phyloP scores from a whole-genome alignment of 2,113 vertebrate species.

The Gallinago undulata region DNA sequence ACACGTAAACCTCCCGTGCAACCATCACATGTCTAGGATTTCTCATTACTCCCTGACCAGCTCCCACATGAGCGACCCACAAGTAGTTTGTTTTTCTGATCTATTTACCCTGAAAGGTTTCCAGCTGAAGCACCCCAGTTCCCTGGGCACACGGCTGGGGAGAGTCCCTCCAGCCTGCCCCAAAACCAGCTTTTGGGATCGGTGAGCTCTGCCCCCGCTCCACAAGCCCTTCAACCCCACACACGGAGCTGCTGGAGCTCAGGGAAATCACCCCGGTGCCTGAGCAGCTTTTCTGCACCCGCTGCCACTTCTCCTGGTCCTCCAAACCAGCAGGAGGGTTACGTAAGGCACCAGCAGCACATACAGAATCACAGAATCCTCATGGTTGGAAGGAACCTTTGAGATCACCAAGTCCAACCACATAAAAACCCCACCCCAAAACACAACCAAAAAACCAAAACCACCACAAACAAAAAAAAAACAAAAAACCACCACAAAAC shows the following conservation, averaged over 20 bases:
- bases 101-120: background rate
- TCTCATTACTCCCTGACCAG: background rate
- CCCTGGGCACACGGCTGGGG: background rate
- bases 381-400: too few relatives aligned
- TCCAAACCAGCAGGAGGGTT: accelerated
- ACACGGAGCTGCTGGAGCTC: background rate
- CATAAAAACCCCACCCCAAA: too few relatives aligned
- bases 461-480: too few relatives aligned
- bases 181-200: background rate
- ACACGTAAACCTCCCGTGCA: background rate
- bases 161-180: background rate
- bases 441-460: too few relatives aligned
- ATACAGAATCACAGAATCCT: too few relatives aligned
- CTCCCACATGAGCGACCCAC: background rate
- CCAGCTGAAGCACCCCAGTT: background rate
- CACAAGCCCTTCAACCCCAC: background rate
- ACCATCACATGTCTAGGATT: background rate
- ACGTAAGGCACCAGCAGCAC: background rate
- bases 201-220: background rate
- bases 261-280: background rate
- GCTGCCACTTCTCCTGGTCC: background rate
- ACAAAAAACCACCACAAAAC: too few relatives aligned
- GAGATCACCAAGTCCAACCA: too few relatives aligned
- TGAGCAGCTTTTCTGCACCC: background rate
- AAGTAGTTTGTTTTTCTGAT: background rate